phyloP scores from a whole-genome alignment of 2,888 invertebrate species.

The Macaria liturata region DNA sequence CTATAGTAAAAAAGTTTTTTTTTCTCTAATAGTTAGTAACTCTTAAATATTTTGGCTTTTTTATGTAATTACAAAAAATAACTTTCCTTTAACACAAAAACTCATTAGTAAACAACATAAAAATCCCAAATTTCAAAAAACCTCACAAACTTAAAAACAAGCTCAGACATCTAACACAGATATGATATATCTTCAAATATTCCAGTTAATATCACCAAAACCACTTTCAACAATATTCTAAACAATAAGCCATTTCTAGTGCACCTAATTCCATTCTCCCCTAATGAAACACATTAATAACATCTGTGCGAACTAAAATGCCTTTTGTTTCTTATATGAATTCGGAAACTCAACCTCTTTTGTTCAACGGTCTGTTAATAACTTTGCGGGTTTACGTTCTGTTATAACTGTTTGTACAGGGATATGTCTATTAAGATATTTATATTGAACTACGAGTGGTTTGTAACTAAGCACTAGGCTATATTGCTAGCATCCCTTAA shows the following conservation, averaged over 20 bases:
- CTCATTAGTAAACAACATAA: too few species aligned
- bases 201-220: slow-evolving; percentile 9
- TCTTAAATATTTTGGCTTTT: too few species aligned
- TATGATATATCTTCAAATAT: too few species aligned
- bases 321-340: slow-evolving; percentile 47
- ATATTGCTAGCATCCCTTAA: too few species aligned
- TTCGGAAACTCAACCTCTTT: slow-evolving; percentile 32
- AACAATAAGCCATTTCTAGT: slow-evolving; percentile 23
- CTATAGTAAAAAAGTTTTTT: too few species aligned
- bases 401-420: slow-evolving; percentile 3
- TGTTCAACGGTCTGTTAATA: slow-evolving; percentile 22
- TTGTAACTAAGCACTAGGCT: too few species aligned
- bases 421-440: not conserved
- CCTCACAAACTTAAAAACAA: not conserved
- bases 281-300: slow-evolving; percentile 59
- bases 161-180: not conserved
- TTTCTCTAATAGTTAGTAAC: too few species aligned
- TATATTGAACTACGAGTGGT: too few species aligned
- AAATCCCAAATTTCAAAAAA: not conserved
- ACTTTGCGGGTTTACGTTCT: slow-evolving; percentile 11
- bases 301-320: slow-evolving; percentile 50
- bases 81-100: too few species aligned
- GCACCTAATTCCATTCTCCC: slow-evolving; percentile 23
- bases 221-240: too few species aligned
- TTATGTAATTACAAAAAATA: too few species aligned